These are phyloP conservation scores for Pungitius pungitius DNA, from an alignment of 2,113 vertebrate genomes.

Conservation along the genomic window DNA sequence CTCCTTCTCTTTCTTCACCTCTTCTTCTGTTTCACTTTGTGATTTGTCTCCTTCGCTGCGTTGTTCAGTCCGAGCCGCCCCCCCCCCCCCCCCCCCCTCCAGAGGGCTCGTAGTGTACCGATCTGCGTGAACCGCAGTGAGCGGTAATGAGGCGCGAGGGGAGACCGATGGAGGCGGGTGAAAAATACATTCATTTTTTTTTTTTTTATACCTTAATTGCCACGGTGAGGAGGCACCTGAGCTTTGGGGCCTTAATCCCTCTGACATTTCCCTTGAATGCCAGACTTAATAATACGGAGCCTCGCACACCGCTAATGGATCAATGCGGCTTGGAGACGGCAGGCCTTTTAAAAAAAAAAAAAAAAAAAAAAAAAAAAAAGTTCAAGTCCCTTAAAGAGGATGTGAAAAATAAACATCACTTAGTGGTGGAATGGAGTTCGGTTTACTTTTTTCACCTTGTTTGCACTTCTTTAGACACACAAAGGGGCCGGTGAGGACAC, in stretches of 20 bases:
- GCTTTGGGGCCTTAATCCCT: conserved; percentile 42
- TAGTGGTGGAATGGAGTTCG: neutral
- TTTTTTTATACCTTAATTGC: conserved; percentile 48
- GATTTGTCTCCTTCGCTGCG: conserved; percentile 15
- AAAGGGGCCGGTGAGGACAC: neutral
- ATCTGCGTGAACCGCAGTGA: conserved; percentile 19
- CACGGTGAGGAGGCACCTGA: conserved; percentile 23
- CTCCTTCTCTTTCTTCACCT: conserved; percentile 34
- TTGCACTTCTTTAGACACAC: neutral
- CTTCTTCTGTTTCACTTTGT: conserved; percentile 31
- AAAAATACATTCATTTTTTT: conserved; percentile 37
- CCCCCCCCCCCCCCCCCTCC: too few species aligned
- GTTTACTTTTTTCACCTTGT: neutral
- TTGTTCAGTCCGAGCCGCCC: too few species aligned
- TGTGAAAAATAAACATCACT: conserved; percentile 18
- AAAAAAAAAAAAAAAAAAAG: too few species aligned
- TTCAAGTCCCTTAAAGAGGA: conserved; percentile 12
- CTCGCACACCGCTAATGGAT: conserved; percentile 24
- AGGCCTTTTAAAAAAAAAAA: too few species aligned
- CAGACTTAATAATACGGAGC: conserved; percentile 45
- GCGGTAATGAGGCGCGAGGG: conserved; percentile 40
- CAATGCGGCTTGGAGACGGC: conserved; percentile 35
- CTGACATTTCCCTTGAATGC: conserved; percentile 59
- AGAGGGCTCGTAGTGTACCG: neutral
- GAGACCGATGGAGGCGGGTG: conserved; percentile 33